Percentiles rank a stretch among this genome's conserved stretches.
Conservation (phyloP, 2,797 vertebrate genomes). For the Phalloptychus januarius region DNA sequence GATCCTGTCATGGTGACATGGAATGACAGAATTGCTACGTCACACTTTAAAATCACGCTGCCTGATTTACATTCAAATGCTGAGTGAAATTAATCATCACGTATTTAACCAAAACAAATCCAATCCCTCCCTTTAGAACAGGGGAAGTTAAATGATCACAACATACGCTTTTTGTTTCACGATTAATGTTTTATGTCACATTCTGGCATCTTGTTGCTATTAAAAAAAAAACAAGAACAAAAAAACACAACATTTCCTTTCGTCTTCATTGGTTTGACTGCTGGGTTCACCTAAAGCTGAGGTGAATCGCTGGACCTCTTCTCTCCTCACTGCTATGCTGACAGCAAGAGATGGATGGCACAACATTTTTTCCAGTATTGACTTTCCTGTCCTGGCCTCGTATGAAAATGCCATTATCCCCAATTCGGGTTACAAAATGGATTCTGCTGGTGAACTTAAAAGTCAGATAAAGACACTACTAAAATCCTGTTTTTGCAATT, state of each 20-base stretch:
- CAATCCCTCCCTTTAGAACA: neutral
- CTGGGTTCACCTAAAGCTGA: neutral
- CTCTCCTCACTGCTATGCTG: neutral
- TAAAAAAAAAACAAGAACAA: too few species aligned
- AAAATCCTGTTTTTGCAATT: neutral
- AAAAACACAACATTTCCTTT: neutral
- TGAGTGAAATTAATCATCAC: neutral
- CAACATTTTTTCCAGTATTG: neutral
- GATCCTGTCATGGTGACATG: neutral
- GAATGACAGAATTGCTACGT: neutral
- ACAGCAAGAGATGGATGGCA: neutral
- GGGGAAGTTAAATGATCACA: neutral
- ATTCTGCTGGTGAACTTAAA: neutral
- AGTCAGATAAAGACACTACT: neutral
- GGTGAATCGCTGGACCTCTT: neutral
- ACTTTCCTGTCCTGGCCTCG: neutral
- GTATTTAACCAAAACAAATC: neutral
- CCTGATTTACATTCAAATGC: neutral
- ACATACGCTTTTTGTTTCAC: neutral
- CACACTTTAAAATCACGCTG: neutral
- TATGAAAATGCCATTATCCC: neutral
- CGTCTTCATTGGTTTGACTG: neutral
- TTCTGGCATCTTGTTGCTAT: neutral
- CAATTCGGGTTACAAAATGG: neutral
- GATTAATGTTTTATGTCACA: neutral